Percentiles rank a stretch among this genome's conserved stretches.
These are phyloP conservation scores for Aphidius colemani DNA, from an alignment of 2,888 invertebrate species.

Conservation along the genomic window DNA sequence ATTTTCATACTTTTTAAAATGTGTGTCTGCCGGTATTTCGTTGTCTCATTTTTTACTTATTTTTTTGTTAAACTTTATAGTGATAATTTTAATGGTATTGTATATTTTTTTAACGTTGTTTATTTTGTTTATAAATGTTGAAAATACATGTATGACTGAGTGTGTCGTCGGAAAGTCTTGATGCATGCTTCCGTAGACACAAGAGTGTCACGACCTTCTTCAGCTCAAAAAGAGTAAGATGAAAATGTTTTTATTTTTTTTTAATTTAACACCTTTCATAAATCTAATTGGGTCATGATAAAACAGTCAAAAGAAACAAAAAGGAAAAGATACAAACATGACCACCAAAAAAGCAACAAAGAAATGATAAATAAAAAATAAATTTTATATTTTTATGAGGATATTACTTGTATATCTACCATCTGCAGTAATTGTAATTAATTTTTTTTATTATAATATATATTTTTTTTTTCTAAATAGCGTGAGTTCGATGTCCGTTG, in stretches of 20 bases:
- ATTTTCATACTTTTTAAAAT: no score
- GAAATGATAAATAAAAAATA: no score
- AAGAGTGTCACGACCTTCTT: conserved; percentile 27
- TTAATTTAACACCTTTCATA: conserved; percentile 4
- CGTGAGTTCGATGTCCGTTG: conserved; percentile 21
- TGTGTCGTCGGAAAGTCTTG: conserved; percentile 13
- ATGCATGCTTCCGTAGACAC: conserved; percentile 19
- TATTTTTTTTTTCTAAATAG: conserved; percentile 1
- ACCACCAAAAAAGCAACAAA: no score
- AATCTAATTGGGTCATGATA: conserved; percentile 1
- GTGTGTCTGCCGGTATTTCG: no score
- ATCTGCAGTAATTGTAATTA: no score
- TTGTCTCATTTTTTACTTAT: no score
- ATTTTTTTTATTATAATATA: no score
- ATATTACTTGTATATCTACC: no score
- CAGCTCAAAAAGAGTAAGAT: neutral
- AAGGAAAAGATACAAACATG: neutral
- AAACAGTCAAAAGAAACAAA: neutral
- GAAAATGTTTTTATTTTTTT: conserved; percentile 1
- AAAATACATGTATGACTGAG: conserved; percentile 16
- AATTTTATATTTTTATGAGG: no score
- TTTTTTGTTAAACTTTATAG: no score
- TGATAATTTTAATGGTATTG: no score
- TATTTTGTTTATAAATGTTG: neutral
- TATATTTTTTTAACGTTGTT: no score